phyloP scores from a whole-genome alignment of 2,797 vertebrate genomes.

The Urosaurus nigricauda region DNA sequence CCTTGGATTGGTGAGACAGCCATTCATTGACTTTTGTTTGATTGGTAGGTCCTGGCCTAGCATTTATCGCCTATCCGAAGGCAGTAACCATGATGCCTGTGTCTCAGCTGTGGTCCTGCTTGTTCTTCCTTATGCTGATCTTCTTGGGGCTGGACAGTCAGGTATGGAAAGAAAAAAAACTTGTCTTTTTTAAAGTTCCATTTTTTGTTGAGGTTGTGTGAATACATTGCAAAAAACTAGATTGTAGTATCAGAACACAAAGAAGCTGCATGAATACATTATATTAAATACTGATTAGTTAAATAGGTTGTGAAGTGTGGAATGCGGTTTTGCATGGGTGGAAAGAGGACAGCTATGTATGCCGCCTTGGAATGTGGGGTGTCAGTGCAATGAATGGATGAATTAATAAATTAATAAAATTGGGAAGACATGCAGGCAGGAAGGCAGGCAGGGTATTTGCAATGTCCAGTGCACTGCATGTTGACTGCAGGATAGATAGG shows the following conservation, averaged over 20 bases:
- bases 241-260: not conserved
- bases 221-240: not conserved
- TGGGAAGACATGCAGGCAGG: not conserved
- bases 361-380: too few species aligned
- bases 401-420: not conserved
- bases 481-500: not conserved
- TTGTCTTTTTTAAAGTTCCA: not conserved
- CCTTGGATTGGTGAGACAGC: rapidly evolving
- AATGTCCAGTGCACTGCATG: not conserved
- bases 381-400: not conserved
- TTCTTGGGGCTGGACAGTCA: slow-evolving; percentile 92
- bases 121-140: slow-evolving; percentile 95
- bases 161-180: slow-evolving; percentile 72
- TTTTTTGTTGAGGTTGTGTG: rapidly evolving
- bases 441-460: not conserved
- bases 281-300: not conserved
- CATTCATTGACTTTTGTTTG: slow-evolving; percentile 36
- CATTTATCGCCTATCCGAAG: slow-evolving; percentile 88
- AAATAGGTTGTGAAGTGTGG: not conserved
- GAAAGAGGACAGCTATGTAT: not conserved
- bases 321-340: not conserved
- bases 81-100: slow-evolving; percentile 89
- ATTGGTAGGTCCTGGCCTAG: slow-evolving; percentile 87
- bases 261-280: not conserved
- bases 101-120: slow-evolving; percentile 90